A percentile compares a stretch with the other conserved stretches of the same genome.
Conservation (phyloP, 2,113 vertebrate genomes). For the Oreochromis tanganicae region DNA sequence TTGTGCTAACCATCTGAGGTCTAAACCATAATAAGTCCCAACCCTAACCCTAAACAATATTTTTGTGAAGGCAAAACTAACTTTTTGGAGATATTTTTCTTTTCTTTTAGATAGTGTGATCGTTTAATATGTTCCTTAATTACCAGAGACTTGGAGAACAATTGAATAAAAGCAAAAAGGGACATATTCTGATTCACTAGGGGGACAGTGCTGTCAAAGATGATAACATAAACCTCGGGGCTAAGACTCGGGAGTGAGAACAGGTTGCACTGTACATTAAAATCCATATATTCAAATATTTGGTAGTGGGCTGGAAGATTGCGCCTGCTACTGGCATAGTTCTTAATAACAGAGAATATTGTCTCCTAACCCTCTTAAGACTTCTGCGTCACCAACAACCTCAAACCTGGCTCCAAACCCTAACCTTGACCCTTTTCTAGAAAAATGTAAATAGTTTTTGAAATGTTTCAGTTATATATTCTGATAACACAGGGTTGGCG, state of each 20-base stretch:
- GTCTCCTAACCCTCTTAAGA: neutral
- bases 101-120: neutral
- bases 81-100: neutral
- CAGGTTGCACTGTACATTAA: neutral
- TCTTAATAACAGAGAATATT: neutral
- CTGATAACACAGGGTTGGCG: neutral
- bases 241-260: neutral
- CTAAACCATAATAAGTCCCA: fast-evolving
- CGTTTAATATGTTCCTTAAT: fast-evolving
- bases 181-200: neutral
- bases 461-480: neutral
- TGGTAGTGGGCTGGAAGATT: neutral
- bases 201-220: fast-evolving
- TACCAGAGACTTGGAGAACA: neutral
- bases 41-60: neutral
- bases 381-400: fast-evolving
- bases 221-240: neutral
- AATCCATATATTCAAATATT: fast-evolving
- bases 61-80: neutral
- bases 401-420: neutral
- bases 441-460: neutral
- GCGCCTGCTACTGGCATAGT: neutral
- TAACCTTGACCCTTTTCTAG: neutral
- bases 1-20: neutral
- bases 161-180: neutral